These are phyloP conservation scores for Hydraecia micacea DNA, from an alignment of 2,888 invertebrate species.

Conservation along the genomic window DNA sequence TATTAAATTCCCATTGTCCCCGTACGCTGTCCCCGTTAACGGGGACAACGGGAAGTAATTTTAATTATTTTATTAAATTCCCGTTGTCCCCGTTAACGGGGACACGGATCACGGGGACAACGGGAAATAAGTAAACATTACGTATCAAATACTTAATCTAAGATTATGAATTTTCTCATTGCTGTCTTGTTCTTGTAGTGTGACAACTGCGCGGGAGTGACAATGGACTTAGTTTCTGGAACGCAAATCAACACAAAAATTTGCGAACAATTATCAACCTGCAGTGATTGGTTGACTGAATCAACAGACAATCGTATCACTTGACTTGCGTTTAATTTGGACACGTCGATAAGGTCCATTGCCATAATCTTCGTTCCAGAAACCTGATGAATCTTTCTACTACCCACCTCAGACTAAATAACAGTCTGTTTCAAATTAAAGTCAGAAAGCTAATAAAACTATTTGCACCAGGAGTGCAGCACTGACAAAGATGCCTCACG, in stretches of 20 bases:
- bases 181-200: neutral
- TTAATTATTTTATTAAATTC: too few species aligned
- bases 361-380: neutral
- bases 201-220: neutral
- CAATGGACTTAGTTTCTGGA: neutral
- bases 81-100: too few species aligned
- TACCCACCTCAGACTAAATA: neutral
- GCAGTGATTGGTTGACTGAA: neutral
- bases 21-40: too few species aligned
- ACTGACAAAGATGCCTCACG: slow-evolving; percentile 93
- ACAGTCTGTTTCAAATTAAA: neutral
- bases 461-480: slow-evolving; percentile 90
- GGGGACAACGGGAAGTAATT: too few species aligned
- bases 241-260: neutral
- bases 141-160: neutral
- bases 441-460: neutral
- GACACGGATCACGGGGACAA: too few species aligned
- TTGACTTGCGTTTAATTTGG: neutral
- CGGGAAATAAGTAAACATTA: neutral
- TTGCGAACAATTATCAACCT: neutral
- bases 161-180: neutral
- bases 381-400: neutral
- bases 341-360: neutral
- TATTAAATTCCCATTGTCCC: too few species aligned
- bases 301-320: neutral